Conservation (phyloP, 2,888 invertebrate species). For the Stenodema calcarata region DNA sequence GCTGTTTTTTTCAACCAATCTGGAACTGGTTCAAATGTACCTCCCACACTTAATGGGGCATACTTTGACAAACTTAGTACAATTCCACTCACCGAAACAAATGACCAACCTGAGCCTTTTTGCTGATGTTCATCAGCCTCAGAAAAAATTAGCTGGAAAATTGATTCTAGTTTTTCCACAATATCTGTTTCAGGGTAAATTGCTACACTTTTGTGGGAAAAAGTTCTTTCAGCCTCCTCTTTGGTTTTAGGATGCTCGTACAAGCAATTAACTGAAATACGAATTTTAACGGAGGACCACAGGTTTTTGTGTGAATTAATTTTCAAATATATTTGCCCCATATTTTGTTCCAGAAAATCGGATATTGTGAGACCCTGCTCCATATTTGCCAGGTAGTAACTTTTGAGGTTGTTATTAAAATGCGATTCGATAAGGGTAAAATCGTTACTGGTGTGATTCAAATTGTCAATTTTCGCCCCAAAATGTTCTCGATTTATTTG, state of each 20-base stretch:
- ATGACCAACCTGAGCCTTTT: too few relatives aligned
- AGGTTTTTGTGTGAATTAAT: not conserved
- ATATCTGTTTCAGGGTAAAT: not conserved
- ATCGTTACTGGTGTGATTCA: not conserved
- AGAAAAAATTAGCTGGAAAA: not conserved
- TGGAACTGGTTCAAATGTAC: not conserved
- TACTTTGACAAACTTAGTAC: not conserved
- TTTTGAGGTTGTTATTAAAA: too few relatives aligned
- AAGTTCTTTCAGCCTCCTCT: too few relatives aligned
- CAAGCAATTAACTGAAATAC: not conserved
- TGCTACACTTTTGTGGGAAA: not conserved
- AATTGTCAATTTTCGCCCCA: too few relatives aligned
- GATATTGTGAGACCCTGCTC: not conserved
- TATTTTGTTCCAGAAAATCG: not conserved
- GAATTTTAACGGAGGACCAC: too few relatives aligned
- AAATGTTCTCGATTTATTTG: too few relatives aligned
- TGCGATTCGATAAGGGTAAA: too few relatives aligned
- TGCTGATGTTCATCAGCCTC: too few relatives aligned
- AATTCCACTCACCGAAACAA: not conserved
- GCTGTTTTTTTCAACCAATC: too few relatives aligned
- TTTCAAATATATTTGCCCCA: not conserved
- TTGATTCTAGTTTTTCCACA: not conserved
- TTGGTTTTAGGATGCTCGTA: not conserved
- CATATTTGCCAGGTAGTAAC: not conserved
- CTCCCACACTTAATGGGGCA: not conserved